Evolutionary conservation across 35 echinoderm and acorn worm species (phyloP).

Genomic region (Apostichopus parvimensis): DNA sequence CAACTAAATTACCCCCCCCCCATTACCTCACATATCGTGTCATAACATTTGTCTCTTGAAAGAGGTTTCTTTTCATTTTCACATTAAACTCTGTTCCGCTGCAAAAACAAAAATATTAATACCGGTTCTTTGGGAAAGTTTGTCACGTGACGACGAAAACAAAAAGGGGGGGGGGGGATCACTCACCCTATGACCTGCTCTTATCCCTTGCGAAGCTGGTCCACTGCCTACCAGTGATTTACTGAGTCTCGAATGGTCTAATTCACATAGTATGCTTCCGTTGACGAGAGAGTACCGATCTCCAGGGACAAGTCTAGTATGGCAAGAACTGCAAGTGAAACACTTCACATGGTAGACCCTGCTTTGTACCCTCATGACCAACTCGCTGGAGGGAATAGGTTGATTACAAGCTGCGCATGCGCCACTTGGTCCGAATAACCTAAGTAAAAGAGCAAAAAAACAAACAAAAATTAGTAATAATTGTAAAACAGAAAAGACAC

Average conservation of each 20-base stretch:
- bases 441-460: constrained; percentile 15
- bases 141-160: no score
- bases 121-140: no score
- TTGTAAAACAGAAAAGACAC: no score
- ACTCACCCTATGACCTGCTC: constrained; percentile 93
- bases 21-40: no score
- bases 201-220: constrained; percentile 68
- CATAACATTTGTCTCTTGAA: no score
- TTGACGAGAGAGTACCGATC: constrained; percentile 83
- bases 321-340: constrained; percentile 96
- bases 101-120: no score
- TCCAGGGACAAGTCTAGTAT: constrained; percentile 86
- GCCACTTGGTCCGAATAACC: constrained; percentile 90
- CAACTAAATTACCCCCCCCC: no score
- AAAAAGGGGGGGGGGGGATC: neutral
- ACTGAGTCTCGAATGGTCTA: constrained; percentile 87
- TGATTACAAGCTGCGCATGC: constrained; percentile 90
- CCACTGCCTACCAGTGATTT: constrained; percentile 66
- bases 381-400: constrained; percentile 87
- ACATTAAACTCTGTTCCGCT: no score
- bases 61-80: no score
- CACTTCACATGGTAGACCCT: constrained; percentile 97
- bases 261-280: constrained; percentile 91
- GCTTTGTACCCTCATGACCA: constrained; percentile 92
- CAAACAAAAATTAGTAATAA: neutral